Percentiles rank a stretch among this genome's conserved stretches.
Conservation (phyloP, 2,888 invertebrate genomes). For the Dolichomitus sp. region DNA sequence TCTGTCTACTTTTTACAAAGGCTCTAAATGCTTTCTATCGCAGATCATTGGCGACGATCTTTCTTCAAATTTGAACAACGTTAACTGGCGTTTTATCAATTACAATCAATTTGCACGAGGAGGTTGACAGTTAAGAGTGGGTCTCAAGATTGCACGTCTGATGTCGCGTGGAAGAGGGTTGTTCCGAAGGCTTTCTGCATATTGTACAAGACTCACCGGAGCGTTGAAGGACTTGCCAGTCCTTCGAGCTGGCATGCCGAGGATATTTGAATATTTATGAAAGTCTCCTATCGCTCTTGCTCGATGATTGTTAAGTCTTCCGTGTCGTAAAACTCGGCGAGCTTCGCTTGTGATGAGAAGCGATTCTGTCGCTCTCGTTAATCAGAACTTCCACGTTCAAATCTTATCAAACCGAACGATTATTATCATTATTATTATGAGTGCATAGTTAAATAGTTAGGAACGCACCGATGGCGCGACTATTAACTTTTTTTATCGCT, state of each 20-base stretch:
- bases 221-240: conserved; percentile 27
- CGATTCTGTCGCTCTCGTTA: conserved; percentile 24
- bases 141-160: conserved; percentile 25
- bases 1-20: background rate
- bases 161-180: conserved; percentile 32
- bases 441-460: background rate
- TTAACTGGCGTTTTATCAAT: conserved; percentile 7
- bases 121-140: conserved; percentile 4
- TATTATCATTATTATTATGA: background rate
- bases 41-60: background rate
- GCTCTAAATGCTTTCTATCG: background rate
- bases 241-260: background rate
- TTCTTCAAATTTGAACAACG: conserved; percentile 8
- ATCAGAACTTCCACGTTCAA: background rate
- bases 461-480: background rate
- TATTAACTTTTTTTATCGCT: conserved; percentile 9
- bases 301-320: conserved; percentile 40
- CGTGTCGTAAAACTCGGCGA: conserved; percentile 39
- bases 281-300: conserved; percentile 20
- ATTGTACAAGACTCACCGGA: conserved; percentile 13
- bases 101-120: conserved; percentile 1
- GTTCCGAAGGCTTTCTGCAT: conserved; percentile 10
- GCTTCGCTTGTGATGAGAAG: conserved; percentile 23
- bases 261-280: conserved; percentile 47
- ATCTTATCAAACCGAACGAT: background rate